phyloP scores from a whole-genome alignment of 1,140 invertebrate genomes.

The Micrasema minimum region DNA sequence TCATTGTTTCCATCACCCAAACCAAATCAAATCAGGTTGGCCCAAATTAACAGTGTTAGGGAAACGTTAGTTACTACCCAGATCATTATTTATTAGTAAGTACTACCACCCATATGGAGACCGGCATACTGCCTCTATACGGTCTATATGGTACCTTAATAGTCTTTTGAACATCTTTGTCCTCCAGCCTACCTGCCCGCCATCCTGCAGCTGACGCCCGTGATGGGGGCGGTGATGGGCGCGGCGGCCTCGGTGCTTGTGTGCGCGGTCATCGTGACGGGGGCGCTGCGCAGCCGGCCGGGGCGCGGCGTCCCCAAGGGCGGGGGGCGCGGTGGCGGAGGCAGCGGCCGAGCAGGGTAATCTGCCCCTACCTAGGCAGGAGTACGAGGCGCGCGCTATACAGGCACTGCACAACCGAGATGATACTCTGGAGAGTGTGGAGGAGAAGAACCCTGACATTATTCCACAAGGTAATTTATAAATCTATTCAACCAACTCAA shows the following conservation, averaged over 20 bases:
- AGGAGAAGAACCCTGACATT: slow-evolving; percentile 79
- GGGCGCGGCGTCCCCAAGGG: slow-evolving; percentile 65
- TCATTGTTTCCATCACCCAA: too few relatives aligned
- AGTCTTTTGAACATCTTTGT: too few relatives aligned
- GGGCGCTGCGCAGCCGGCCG: slow-evolving; percentile 70
- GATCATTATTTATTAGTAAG: too few relatives aligned
- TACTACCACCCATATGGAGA: too few relatives aligned
- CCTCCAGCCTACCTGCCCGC: slow-evolving; percentile 42
- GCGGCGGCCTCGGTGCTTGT: slow-evolving; percentile 74
- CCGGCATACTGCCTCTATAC: too few relatives aligned
- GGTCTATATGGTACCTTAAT: too few relatives aligned
- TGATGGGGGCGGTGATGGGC: slow-evolving; percentile 74
- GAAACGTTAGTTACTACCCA: too few relatives aligned
- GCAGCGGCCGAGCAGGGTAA: slow-evolving; percentile 32
- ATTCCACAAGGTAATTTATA: slow-evolving; percentile 72
- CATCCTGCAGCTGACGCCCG: slow-evolving; percentile 72
- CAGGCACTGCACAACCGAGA: slow-evolving; percentile 66
- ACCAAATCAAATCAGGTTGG: too few relatives aligned
- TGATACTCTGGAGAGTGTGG: slow-evolving; percentile 69
- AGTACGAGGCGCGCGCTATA: slow-evolving; percentile 67
- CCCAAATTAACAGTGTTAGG: too few relatives aligned
- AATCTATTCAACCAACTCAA: too few relatives aligned
- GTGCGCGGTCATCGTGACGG: slow-evolving; percentile 73
- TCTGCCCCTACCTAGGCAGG: slow-evolving; percentile 55
- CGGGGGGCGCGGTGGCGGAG: slow-evolving; percentile 62